These are phyloP conservation scores for Drosophila albomicans DNA, from an alignment of 1,140 invertebrate species.

Conservation along the genomic window DNA sequence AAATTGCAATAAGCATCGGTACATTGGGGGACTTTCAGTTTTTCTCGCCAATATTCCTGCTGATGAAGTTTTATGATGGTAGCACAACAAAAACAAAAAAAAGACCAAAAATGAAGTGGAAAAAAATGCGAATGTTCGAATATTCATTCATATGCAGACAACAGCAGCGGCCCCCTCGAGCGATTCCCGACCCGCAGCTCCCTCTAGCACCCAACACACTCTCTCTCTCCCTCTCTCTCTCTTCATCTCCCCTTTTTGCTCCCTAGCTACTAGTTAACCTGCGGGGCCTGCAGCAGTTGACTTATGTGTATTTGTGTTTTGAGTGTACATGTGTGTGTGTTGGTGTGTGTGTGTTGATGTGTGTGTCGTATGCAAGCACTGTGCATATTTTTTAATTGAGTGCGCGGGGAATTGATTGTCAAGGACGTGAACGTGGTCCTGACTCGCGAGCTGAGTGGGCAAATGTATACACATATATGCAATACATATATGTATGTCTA, in stretches of 20 bases:
- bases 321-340: conserved; percentile 23
- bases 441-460: conserved; percentile 9
- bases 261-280: conserved; percentile 41
- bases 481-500: background rate
- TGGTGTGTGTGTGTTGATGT: conserved; percentile 26
- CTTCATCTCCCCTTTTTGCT: no score
- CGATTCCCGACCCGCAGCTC: conserved; percentile 19
- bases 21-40: conserved; percentile 65
- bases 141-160: conserved; percentile 82
- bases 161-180: conserved; percentile 51
- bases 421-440: conserved; percentile 78
- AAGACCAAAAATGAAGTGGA: background rate
- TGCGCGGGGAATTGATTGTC: conserved; percentile 82
- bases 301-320: conserved; percentile 44
- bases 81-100: conserved; percentile 56
- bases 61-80: conserved; percentile 77
- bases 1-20: conserved; percentile 16
- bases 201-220: background rate
- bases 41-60: conserved; percentile 75
- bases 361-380: conserved; percentile 65
- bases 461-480: background rate
- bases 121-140: conserved; percentile 72
- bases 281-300: conserved; percentile 66
- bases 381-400: conserved; percentile 83
- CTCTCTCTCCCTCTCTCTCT: background rate